These are phyloP conservation scores for Drosophila prosaltans DNA, from an alignment of 1,140 invertebrate genomes.

Conservation along the genomic window DNA sequence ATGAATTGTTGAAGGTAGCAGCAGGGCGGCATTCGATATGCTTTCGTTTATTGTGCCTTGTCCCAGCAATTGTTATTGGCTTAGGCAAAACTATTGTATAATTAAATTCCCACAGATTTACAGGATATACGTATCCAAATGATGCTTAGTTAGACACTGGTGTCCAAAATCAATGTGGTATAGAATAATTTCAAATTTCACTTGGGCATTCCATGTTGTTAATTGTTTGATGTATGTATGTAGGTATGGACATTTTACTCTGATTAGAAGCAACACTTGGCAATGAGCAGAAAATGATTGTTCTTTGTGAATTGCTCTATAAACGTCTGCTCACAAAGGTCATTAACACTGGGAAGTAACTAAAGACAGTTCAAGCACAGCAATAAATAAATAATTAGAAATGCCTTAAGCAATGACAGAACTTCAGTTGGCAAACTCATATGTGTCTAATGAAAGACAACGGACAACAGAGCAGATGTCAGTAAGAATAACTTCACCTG, in stretches of 20 bases:
- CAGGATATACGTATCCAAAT: constrained; percentile 9
- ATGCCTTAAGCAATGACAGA: constrained; percentile 17
- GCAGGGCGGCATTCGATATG: constrained; percentile 33
- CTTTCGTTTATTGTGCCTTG: constrained; percentile 18
- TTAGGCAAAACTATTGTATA: constrained; percentile 54
- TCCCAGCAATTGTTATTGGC: constrained; percentile 28
- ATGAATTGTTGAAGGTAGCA: constrained; percentile 63
- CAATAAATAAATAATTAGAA: constrained; percentile 65
- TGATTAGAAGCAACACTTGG: constrained; percentile 12
- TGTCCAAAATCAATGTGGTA: constrained; percentile 13
- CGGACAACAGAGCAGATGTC: constrained; percentile 3
- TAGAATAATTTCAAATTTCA: constrained; percentile 1
- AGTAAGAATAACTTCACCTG: not conserved
- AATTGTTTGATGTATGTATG: not conserved
- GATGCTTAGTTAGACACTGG: constrained; percentile 3
- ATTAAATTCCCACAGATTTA: constrained; percentile 43
- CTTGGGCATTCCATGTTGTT: not conserved
- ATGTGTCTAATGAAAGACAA: constrained; percentile 27
- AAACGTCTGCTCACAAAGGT: constrained; percentile 38
- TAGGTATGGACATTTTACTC: not conserved
- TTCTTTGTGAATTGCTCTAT: constrained; percentile 9
- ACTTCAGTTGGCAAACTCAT: not conserved
- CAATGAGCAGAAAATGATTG: not conserved
- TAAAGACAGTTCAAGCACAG: constrained; percentile 19
- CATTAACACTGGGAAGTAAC: constrained; percentile 48